Percentiles rank a stretch among this genome's conserved stretches.
These are phyloP conservation scores for Nephrotoma guestfalica DNA, from an alignment of 2,888 invertebrate genomes.

Conservation along the genomic window DNA sequence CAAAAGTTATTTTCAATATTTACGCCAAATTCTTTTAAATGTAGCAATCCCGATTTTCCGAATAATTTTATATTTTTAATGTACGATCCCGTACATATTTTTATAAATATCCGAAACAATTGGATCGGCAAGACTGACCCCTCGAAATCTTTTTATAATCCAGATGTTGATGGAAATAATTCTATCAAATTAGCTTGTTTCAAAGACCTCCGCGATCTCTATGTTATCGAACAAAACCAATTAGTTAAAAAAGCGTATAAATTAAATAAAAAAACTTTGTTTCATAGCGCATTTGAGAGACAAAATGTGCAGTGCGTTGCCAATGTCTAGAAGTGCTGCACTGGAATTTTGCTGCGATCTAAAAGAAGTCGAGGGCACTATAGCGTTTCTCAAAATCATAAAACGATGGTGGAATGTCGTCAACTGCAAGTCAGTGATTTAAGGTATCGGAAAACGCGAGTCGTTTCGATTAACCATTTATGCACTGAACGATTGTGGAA, in stretches of 20 bases:
- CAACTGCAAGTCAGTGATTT: neutral
- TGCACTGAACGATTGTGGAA: neutral
- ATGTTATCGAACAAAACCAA: neutral
- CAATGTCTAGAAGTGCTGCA: neutral
- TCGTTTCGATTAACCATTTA: neutral
- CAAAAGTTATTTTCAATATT: neutral
- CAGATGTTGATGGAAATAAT: no score
- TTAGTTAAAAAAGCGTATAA: no score
- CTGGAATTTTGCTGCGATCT: neutral
- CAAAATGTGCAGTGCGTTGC: neutral
- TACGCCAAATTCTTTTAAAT: neutral
- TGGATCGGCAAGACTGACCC: no score
- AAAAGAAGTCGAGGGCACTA: neutral
- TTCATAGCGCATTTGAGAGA: neutral
- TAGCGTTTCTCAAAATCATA: neutral
- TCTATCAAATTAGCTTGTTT: neutral
- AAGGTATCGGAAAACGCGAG: neutral
- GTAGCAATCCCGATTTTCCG: neutral
- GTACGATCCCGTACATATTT: neutral
- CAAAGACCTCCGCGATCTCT: neutral
- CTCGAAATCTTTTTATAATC: no score
- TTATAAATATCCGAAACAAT: slow-evolving; percentile 1
- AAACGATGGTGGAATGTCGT: neutral
- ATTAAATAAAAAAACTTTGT: neutral
- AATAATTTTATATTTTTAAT: neutral